These are phyloP conservation scores for Hippolais icterina DNA, from an alignment of 2,113 vertebrate species.

Conservation along the genomic window DNA sequence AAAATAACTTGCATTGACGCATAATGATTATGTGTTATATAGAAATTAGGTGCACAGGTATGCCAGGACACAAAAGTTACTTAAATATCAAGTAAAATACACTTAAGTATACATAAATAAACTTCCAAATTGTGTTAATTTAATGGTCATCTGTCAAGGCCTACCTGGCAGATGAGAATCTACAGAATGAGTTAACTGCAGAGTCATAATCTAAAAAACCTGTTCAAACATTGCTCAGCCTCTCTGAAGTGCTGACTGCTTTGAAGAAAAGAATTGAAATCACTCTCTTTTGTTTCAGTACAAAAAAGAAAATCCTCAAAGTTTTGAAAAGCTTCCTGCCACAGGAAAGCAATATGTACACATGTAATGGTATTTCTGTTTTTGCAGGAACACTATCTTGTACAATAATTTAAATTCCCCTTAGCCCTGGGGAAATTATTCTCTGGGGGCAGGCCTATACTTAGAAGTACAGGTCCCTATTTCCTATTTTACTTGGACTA, in stretches of 20 bases:
- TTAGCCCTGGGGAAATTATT: neutral
- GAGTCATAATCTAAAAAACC: constrained; percentile 34
- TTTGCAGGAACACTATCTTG: neutral
- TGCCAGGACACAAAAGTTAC: neutral
- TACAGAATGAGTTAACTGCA: neutral
- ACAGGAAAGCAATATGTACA: neutral
- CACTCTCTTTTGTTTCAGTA: neutral
- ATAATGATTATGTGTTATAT: neutral
- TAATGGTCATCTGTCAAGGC: constrained; percentile 13
- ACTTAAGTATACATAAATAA: neutral
- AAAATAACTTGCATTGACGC: neutral
- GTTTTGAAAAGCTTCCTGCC: neutral
- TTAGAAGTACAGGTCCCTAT: neutral
- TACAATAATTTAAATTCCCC: neutral
- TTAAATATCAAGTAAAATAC: neutral
- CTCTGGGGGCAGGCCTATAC: neutral
- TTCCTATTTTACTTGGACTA: neutral
- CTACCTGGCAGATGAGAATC: neutral
- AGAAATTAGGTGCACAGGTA: neutral
- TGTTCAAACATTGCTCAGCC: constrained; percentile 17
- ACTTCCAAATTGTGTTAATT: neutral
- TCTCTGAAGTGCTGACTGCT: neutral
- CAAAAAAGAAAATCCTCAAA: neutral
- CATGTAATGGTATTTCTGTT: neutral
- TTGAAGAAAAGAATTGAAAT: neutral